phyloP scores from a whole-genome alignment of 2,113 vertebrate genomes.

The Mustela nigripes region DNA sequence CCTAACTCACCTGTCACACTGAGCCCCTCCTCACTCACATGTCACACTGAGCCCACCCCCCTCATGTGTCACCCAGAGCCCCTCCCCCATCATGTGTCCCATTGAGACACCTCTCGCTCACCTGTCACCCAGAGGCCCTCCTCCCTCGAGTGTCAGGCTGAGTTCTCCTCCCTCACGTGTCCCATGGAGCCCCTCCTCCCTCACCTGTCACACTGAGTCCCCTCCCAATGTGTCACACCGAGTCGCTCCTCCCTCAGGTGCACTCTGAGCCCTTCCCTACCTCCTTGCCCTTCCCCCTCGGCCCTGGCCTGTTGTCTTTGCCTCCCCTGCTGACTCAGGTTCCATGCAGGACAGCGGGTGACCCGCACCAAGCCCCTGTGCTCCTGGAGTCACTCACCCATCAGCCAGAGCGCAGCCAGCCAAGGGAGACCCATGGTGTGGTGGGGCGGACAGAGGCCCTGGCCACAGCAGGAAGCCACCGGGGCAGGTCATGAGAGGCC shows the following conservation, averaged over 20 bases:
- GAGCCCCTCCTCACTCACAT: neutral
- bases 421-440: neutral
- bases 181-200: neutral
- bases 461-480: accelerated
- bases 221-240: neutral
- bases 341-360: neutral
- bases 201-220: no score
- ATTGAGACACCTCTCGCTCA: neutral
- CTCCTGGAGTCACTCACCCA: neutral
- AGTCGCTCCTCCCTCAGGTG: no score
- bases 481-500: no score
- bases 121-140: neutral
- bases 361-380: no score
- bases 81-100: no score
- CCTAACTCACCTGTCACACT: neutral
- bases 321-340: neutral
- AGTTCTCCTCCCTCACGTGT: neutral
- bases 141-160: no score
- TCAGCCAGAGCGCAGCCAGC: constrained; percentile 4
- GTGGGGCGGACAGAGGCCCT: accelerated
- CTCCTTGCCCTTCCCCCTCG: neutral
- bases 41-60: no score
- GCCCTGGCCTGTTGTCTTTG: neutral
- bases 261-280: no score
- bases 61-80: neutral